These are phyloP conservation scores for Cyclura pinguis DNA, from an alignment of 2,797 vertebrate genomes.

Conservation along the genomic window DNA sequence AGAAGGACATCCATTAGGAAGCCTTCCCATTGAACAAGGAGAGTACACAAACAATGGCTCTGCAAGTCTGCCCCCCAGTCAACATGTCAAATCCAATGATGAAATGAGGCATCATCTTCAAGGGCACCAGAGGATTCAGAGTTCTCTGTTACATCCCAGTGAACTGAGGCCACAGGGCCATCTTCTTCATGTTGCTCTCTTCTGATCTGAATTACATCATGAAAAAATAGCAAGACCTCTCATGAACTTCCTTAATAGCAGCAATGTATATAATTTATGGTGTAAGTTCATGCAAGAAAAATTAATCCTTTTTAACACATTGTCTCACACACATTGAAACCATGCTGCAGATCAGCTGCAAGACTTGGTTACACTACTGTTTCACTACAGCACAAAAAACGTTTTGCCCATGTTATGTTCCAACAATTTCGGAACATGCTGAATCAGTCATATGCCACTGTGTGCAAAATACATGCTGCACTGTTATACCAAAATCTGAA, in stretches of 20 bases:
- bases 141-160: slow-evolving; percentile 1
- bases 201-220: not conserved
- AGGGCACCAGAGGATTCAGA: not conserved
- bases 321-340: not conserved
- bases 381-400: not conserved
- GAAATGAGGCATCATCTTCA: slow-evolving; percentile 37
- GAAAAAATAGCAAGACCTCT: slow-evolving; percentile 7
- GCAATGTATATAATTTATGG: not conserved
- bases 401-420: not conserved
- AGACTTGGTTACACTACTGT: not conserved
- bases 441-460: not conserved
- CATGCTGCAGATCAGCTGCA: not conserved
- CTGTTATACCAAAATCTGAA: not conserved
- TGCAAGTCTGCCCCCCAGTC: slow-evolving; percentile 14
- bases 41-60: slow-evolving; percentile 29
- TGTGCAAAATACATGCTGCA: not conserved
- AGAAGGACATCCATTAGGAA: slow-evolving; percentile 22
- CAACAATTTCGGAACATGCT: not conserved
- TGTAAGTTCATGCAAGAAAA: not conserved
- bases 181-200: not conserved
- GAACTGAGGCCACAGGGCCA: not conserved
- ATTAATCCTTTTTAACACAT: not conserved
- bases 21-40: slow-evolving; percentile 21
- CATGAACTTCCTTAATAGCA: not conserved
- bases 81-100: slow-evolving; percentile 35